These are phyloP conservation scores for Suricata suricatta DNA, from an alignment of 2,113 vertebrate genomes.

Conservation along the genomic window DNA sequence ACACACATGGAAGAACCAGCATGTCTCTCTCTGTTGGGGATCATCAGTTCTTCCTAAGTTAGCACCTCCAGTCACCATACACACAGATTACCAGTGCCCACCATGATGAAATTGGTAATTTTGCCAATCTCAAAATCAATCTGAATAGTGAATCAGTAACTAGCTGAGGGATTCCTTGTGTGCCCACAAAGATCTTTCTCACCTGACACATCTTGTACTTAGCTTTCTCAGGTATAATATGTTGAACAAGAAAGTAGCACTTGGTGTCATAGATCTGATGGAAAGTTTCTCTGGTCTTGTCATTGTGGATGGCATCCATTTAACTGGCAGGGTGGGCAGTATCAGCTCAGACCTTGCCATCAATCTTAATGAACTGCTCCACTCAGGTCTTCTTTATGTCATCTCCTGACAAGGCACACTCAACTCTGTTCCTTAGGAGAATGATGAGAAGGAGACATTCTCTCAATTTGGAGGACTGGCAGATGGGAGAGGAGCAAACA, in stretches of 20 bases:
- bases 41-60: background rate
- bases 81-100: background rate
- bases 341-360: constrained; percentile 95
- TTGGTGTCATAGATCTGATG: constrained; percentile 95
- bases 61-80: background rate
- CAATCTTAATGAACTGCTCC: constrained; percentile 96
- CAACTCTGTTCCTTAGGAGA: constrained; percentile 94
- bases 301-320: constrained; percentile 97
- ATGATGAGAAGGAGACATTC: constrained; percentile 96
- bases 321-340: constrained; percentile 94
- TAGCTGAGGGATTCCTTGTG: background rate
- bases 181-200: background rate
- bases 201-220: background rate
- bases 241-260: constrained; percentile 64
- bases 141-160: background rate
- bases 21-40: background rate
- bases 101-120: background rate
- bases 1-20: background rate
- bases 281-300: constrained; percentile 94
- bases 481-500: constrained; percentile 95
- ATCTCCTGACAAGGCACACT: constrained; percentile 93
- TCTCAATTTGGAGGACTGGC: constrained; percentile 94
- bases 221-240: background rate
- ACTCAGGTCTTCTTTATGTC: constrained; percentile 96
- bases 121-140: background rate